phyloP scores from a whole-genome alignment of 2,113 vertebrate genomes.

The Phaethornis superciliosus region DNA sequence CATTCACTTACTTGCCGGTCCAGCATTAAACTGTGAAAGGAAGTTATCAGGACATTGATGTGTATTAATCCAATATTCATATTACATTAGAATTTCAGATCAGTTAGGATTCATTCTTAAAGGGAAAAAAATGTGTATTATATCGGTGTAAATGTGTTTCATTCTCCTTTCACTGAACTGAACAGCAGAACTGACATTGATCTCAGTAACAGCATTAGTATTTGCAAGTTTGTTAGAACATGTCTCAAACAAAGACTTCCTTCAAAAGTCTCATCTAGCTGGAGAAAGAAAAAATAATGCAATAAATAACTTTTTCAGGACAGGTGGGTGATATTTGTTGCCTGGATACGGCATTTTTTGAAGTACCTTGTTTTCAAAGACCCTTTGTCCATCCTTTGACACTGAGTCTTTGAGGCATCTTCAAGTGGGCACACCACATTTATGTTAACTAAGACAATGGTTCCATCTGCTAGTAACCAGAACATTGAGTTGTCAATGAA shows the following conservation, averaged over 20 bases:
- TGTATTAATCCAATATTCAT: neutral
- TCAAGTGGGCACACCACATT: neutral
- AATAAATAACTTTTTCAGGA: neutral
- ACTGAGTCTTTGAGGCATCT: neutral
- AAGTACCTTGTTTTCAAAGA: neutral
- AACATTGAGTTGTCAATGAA: neutral
- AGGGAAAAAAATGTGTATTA: neutral
- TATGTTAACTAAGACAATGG: neutral
- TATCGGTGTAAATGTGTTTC: neutral
- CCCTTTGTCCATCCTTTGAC: neutral
- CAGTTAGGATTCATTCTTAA: neutral
- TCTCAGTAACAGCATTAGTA: neutral
- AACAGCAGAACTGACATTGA: neutral
- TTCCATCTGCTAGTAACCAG: rapidly evolving
- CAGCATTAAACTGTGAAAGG: too few species aligned
- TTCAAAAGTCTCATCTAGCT: neutral
- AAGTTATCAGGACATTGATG: neutral
- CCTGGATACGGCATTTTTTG: neutral
- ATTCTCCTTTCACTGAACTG: neutral
- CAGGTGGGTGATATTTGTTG: neutral
- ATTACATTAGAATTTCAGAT: conserved; percentile 22
- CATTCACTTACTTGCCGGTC: too few species aligned
- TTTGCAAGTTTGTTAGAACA: neutral
- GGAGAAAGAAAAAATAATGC: neutral
- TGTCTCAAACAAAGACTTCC: neutral